Percentiles rank a stretch among this genome's conserved stretches.
phyloP scores from a whole-genome alignment of 2,113 vertebrate genomes.

The Anarhynchus alexandrinus region DNA sequence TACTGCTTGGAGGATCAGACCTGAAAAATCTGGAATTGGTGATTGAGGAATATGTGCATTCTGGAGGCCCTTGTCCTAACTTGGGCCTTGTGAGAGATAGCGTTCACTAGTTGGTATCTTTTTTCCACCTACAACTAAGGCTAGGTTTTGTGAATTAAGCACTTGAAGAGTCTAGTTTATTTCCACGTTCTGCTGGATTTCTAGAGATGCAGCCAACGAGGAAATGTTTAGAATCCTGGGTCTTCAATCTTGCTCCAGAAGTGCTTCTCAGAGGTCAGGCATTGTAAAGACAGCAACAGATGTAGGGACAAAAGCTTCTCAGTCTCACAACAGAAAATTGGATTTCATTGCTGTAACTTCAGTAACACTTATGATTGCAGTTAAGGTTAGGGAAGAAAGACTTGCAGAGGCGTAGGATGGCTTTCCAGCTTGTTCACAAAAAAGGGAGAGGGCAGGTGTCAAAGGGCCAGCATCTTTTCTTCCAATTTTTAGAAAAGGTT shows the following conservation, averaged over 20 bases:
- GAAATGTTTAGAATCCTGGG: neutral
- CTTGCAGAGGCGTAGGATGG: neutral
- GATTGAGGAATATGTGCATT: neutral
- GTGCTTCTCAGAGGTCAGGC: neutral
- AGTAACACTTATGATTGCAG: neutral
- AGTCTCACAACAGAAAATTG: neutral
- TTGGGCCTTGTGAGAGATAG: neutral
- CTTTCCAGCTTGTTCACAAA: neutral
- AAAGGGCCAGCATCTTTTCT: neutral
- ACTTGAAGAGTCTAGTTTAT: neutral
- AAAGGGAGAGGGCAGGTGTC: neutral
- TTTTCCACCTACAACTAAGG: neutral
- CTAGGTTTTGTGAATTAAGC: neutral
- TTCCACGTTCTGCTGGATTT: neutral
- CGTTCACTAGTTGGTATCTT: neutral
- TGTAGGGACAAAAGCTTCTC: neutral
- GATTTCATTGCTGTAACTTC: neutral
- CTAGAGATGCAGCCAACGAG: neutral
- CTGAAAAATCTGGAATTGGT: neutral
- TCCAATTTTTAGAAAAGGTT: neutral
- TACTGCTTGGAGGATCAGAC: neutral
- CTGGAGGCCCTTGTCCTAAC: neutral
- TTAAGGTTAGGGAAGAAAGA: neutral
- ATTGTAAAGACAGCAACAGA: neutral
- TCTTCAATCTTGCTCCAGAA: neutral